Evolutionary conservation across 2,888 invertebrate genomes (phyloP).

Genomic region (Eupithecia insigniata): DNA sequence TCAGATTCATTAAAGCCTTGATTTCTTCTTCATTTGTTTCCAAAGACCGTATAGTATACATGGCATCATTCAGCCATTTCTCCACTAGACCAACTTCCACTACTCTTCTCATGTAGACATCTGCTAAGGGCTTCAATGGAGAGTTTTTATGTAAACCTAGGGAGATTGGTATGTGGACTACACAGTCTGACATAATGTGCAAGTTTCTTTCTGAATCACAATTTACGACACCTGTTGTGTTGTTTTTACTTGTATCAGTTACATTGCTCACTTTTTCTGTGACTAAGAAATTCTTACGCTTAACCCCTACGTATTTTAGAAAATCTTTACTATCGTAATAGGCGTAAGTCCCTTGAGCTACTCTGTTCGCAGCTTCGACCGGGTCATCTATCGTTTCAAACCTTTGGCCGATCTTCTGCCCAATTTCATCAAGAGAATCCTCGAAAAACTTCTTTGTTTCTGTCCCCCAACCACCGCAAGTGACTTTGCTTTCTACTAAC

Average conservation of each 20-base stretch:
- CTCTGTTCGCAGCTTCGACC: slow-evolving; percentile 86
- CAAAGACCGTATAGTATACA: slow-evolving; percentile 82
- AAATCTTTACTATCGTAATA: slow-evolving; percentile 92
- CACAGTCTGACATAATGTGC: slow-evolving; percentile 93
- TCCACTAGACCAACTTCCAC: slow-evolving; percentile 90
- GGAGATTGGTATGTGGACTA: slow-evolving; percentile 91
- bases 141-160: slow-evolving; percentile 93
- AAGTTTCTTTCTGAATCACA: slow-evolving; percentile 78
- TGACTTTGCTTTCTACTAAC: slow-evolving; percentile 86
- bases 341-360: slow-evolving; percentile 89
- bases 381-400: slow-evolving; percentile 87
- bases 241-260: slow-evolving; percentile 50
- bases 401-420: slow-evolving; percentile 87
- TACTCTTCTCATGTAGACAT: slow-evolving; percentile 86
- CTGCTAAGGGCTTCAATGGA: slow-evolving; percentile 88
- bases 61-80: slow-evolving; percentile 92
- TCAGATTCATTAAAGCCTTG: slow-evolving; percentile 91
- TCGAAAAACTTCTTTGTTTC: slow-evolving; percentile 89
- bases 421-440: slow-evolving; percentile 87
- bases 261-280: slow-evolving; percentile 58
- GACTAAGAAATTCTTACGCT: slow-evolving; percentile 71
- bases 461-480: slow-evolving; percentile 89
- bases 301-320: slow-evolving; percentile 86
- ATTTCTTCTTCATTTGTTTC: slow-evolving; percentile 84
- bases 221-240: slow-evolving; percentile 35